phyloP scores from a whole-genome alignment of 2,888 invertebrate species.

The Corythucha ciliata region DNA sequence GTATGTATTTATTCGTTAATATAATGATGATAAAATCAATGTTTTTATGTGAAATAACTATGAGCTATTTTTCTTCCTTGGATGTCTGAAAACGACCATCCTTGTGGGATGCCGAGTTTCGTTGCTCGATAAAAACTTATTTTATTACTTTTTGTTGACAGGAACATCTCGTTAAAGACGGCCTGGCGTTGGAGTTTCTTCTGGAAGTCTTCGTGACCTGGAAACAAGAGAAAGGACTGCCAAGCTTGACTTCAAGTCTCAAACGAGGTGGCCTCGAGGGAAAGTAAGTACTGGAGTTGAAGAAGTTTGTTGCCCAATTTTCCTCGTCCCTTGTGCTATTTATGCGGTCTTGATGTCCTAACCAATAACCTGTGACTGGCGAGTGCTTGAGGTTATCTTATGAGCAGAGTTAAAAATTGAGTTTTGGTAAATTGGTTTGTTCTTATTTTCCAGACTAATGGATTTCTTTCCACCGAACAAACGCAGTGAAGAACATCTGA shows the following conservation, averaged over 20 bases:
- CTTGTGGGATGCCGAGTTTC: background rate
- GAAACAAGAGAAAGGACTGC: slow-evolving; percentile 80
- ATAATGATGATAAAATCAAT: background rate
- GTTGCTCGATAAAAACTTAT: background rate
- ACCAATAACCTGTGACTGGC: background rate
- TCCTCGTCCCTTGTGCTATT: background rate
- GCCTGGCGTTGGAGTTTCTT: slow-evolving; percentile 88
- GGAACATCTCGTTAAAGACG: slow-evolving; percentile 89
- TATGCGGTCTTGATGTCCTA: background rate
- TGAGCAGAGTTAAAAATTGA: too few species aligned
- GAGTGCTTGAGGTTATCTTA: too few species aligned
- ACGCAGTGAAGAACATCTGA: slow-evolving; percentile 80
- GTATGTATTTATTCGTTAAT: background rate
- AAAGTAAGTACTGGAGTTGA: slow-evolving; percentile 40
- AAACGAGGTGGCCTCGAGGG: slow-evolving; percentile 73
- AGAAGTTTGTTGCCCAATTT: background rate
- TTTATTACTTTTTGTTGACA: slow-evolving; percentile 36
- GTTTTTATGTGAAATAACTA: background rate
- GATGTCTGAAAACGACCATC: slow-evolving; percentile 1
- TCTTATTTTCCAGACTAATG: slow-evolving; percentile 54
- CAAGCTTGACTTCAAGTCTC: slow-evolving; percentile 74
- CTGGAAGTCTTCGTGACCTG: slow-evolving; percentile 85
- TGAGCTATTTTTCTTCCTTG: background rate
- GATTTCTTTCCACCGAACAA: slow-evolving; percentile 93
- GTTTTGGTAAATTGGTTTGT: too few species aligned